A percentile compares a stretch with the other conserved stretches of the same genome.
Conservation (phyloP, 2,113 vertebrate genomes). For the Ifrita kowaldi region DNA sequence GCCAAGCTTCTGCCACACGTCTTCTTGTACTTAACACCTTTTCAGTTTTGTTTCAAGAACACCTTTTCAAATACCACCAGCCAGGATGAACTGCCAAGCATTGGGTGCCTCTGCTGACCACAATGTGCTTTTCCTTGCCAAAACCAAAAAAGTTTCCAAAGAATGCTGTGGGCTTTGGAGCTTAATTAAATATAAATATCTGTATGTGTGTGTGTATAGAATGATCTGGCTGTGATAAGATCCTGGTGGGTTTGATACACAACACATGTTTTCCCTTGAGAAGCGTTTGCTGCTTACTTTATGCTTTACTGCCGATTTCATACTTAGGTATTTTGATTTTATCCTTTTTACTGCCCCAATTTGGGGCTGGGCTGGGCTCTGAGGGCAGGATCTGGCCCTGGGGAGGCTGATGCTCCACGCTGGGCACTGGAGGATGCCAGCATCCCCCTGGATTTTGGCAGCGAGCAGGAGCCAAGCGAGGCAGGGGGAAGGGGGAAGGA, state of each 20-base stretch:
- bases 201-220: not conserved
- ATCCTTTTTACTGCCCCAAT: not conserved
- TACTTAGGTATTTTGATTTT: not conserved
- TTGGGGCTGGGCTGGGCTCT: not conserved
- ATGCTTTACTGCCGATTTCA: not conserved
- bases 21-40: not conserved
- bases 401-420: not conserved
- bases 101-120: not conserved
- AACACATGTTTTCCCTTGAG: not conserved
- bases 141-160: not conserved
- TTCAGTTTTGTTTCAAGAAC: not conserved
- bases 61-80: not conserved
- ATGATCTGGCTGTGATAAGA: not conserved
- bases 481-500: not conserved
- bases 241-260: not conserved
- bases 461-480: not conserved
- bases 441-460: not conserved
- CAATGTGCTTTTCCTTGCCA: not conserved
- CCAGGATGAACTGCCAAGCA: not conserved
- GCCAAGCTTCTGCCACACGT: rapidly evolving
- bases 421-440: not conserved
- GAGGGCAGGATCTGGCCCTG: not conserved
- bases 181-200: not conserved
- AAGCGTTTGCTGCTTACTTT: not conserved
- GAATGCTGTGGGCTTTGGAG: not conserved